A percentile compares a stretch with the other conserved stretches of the same genome.
Evolutionary conservation across 2,888 invertebrate species (phyloP).

Genomic region (Amphiduros pacificus): DNA sequence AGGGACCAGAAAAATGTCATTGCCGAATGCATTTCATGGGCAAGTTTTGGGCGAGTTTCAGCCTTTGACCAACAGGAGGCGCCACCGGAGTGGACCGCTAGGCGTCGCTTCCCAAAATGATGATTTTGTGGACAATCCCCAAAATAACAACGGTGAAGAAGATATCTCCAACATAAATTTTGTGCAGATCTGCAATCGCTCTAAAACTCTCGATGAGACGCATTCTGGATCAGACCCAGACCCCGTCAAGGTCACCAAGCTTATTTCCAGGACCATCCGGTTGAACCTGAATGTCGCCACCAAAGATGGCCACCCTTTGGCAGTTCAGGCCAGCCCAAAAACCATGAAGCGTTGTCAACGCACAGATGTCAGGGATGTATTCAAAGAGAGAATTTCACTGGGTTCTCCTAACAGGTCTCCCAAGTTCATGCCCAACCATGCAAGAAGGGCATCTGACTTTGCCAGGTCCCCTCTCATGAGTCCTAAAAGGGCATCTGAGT

Average conservation of each 20-base stretch:
- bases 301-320: background rate
- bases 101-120: no score
- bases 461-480: background rate
- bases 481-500: no score
- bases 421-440: background rate
- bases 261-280: conserved; percentile 9
- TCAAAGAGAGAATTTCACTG: background rate
- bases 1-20: no score
- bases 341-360: background rate
- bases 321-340: background rate
- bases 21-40: no score
- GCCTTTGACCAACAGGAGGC: no score
- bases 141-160: no score
- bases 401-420: background rate
- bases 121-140: no score
- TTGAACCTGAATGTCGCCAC: conserved; percentile 4
- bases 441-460: background rate
- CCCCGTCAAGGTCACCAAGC: background rate
- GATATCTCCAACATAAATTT: no score
- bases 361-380: background rate
- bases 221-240: no score
- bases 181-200: no score
- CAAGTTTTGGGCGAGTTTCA: no score
- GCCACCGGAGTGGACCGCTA: background rate
- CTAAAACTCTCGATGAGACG: no score